Evolutionary conservation across 2,888 invertebrate genomes (phyloP).

Genomic region (Tenthredo notha): DNA sequence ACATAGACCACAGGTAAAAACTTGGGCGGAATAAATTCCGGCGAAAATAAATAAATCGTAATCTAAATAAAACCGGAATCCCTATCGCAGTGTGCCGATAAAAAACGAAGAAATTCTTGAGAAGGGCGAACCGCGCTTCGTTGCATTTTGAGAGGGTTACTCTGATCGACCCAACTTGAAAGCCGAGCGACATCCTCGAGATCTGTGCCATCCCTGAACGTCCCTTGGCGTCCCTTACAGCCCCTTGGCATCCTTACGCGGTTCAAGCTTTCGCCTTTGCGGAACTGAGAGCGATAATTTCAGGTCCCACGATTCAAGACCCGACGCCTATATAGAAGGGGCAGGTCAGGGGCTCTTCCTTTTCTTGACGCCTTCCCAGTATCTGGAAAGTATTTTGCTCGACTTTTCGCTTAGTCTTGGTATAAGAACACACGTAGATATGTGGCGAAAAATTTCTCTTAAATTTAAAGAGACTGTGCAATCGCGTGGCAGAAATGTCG

Average conservation of each 20-base stretch:
- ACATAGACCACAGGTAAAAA: not conserved
- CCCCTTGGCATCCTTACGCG: slow-evolving; percentile 17
- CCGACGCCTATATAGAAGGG: not conserved
- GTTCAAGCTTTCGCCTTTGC: slow-evolving; percentile 31
- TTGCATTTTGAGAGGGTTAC: slow-evolving; percentile 43
- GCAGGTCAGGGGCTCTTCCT: not conserved
- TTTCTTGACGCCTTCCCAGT: not conserved
- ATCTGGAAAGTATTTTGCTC: not conserved
- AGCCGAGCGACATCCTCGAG: slow-evolving; percentile 29
- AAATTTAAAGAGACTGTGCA: not conserved
- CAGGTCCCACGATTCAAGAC: slow-evolving; percentile 1
- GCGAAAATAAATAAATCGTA: not conserved
- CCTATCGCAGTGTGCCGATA: not conserved
- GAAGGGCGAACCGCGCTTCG: slow-evolving; percentile 23
- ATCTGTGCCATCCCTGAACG: slow-evolving; percentile 22
- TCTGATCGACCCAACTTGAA: slow-evolving; percentile 40
- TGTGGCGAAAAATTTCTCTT: not conserved
- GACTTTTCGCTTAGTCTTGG: not conserved
- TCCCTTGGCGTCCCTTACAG: slow-evolving; percentile 36
- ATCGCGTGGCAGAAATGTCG: not conserved
- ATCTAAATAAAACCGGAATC: not conserved
- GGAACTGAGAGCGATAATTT: slow-evolving; percentile 43
- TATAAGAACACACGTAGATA: not conserved
- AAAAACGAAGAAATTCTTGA: not conserved
- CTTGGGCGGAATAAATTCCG: not conserved